Base-by-base conservation (phyloP, 2,113 vertebrate species). In the Fregetta grallaria region DNA sequence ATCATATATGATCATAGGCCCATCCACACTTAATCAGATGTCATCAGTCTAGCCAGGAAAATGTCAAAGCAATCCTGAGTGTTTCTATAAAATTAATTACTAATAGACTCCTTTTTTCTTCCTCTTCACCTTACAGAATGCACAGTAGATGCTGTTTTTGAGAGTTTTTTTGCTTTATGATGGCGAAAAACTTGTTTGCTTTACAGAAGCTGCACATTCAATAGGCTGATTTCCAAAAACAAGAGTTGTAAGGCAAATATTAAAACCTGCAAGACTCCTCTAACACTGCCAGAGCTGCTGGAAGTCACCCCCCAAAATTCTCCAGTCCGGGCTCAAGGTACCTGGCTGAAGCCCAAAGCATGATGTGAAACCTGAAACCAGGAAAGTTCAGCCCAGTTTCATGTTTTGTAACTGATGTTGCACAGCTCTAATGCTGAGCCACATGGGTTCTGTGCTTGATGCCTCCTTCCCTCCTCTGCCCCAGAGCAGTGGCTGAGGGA, bases 381-480 rank as follows among this genome's bases (percentile, higher is more conserved):
- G 86, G 63, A 2, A 66, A 75, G 95, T 87, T 93, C 56, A 93
- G 72, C 85, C 91, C 88, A 26, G 95, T 96, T 96, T 95, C 95
- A 38, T 86, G 85, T 96, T 61, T 96, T 95, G 95, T 92, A 96
- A 95, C 72, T 27, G 65, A 5, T 23, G 52, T 93, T 96, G 88
- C 95, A 79, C 62, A 72, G 91, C 56, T 47, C 67, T 44, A 9
- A 65, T 1, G 19, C 84, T 91, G 27, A 32, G 75, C 79, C 79
- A 5, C 49, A 30, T 0, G 44, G 29, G 27, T 18, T 21, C 38
- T 8, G 11, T 7, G 30, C 49, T 45, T 1, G 27, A 13, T 70
- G 63, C 2, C 7, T 78, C 87, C 74, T 66, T 7, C 84, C 19
- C 56, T 55, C 21, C 75, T 32, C 49, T 5, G 10, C 6, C 49